Evolutionary conservation across 2,113 vertebrate species (phyloP).

Genomic region (Sphaerodactylus townsendi): DNA sequence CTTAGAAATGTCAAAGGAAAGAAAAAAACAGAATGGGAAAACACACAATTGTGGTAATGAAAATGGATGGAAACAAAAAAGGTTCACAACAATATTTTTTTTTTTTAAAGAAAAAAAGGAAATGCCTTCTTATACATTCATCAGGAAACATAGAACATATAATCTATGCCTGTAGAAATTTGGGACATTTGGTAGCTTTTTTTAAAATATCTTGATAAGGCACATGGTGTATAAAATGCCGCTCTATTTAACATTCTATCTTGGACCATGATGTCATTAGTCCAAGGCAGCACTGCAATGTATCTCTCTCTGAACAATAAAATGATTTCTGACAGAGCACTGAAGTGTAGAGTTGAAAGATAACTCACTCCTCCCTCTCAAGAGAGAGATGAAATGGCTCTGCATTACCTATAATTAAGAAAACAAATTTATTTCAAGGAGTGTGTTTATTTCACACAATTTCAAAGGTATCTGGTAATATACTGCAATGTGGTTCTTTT

Average conservation of each 20-base stretch:
- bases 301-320: background rate
- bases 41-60: too few species aligned
- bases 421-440: slow-evolving; percentile 9
- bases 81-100: too few species aligned
- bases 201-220: background rate
- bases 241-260: slow-evolving; percentile 2
- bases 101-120: too few species aligned
- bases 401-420: slow-evolving; percentile 26
- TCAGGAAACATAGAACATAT: background rate
- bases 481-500: background rate
- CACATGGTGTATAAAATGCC: background rate
- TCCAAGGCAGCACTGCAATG: background rate
- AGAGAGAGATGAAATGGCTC: background rate
- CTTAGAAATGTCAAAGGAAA: too few species aligned
- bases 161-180: too few species aligned
- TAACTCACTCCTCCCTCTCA: slow-evolving; percentile 7
- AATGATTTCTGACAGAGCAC: slow-evolving; percentile 12
- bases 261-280: slow-evolving; percentile 1
- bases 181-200: background rate
- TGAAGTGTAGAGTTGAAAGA: background rate
- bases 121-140: too few species aligned
- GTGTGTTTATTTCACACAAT: slow-evolving; percentile 17
- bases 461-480: background rate
- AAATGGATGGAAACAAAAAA: too few species aligned
- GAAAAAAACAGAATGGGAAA: too few species aligned